Evolutionary conservation across 2,113 vertebrate genomes (phyloP).

Genomic region (Camelus bactrianus): DNA sequence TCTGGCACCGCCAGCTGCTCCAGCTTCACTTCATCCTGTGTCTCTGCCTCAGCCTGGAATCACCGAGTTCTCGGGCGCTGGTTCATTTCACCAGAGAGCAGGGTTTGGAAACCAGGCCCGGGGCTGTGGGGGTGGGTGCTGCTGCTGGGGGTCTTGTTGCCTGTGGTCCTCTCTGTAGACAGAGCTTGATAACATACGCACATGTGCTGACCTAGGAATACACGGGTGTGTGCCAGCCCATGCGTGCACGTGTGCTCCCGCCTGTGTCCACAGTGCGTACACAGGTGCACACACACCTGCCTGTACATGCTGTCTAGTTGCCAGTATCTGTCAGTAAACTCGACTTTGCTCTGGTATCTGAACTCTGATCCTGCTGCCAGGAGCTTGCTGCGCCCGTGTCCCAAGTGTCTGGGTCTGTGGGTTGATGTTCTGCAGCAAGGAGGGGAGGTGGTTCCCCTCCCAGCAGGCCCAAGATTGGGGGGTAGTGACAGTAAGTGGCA

Average conservation of each 20-base stretch:
- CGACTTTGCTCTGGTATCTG: neutral
- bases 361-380: neutral
- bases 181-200: accelerated
- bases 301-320: accelerated
- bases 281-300: neutral
- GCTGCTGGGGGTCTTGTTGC: too few relatives aligned
- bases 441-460: too few relatives aligned
- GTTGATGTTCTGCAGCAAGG: neutral
- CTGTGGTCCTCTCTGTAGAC: neutral
- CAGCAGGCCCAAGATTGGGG: accelerated
- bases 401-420: neutral
- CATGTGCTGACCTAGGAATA: neutral
- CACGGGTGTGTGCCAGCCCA: neutral
- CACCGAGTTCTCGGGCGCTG: neutral
- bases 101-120: neutral
- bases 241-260: too few relatives aligned
- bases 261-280: accelerated
- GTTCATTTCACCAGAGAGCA: accelerated
- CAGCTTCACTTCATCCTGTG: neutral
- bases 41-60: accelerated
- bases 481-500: too few relatives aligned
- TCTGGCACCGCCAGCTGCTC: neutral
- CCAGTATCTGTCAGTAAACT: neutral
- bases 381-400: accelerated
- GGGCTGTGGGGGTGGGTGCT: neutral